Base-by-base conservation (phyloP, 2,113 vertebrate species). In the Clarias gariepinus region DNA sequence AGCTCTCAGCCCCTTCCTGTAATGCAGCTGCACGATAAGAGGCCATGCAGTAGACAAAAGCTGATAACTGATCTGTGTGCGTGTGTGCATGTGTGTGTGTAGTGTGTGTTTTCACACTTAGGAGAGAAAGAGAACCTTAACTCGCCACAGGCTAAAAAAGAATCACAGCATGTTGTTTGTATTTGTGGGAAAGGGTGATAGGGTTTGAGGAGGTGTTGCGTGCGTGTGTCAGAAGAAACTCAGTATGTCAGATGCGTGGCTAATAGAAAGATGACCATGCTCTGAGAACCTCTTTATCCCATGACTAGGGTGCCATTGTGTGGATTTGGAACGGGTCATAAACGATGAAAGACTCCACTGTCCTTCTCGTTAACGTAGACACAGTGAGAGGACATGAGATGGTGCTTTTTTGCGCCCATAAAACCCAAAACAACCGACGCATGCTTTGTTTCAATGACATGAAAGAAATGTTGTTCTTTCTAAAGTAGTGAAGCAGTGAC, bases 301-400 rank as follows among this genome's bases (percentile, higher is more conserved):
- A 89, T 95, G 90, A 97, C 96, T 97, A 96, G 95, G 95, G 92
- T 96, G 94, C 95, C 96, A 97, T 96, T 97, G 96, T 98, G 96
- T 96, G 95, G 95, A 94, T 92, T 63, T 73, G 71, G 73, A 96
- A 96, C 97, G 96, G 95, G 94, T 96, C 96, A 96, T 97, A 97
- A 96, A 95, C 89, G 91, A 95, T 98, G 96, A 99, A 98, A 97
- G 96, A 95, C 94, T 94, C 93, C 96, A 97, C 97, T 99, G 97
- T 98, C 94, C 96, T 94, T 94, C 93, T 81, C 58, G 71, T 82
- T 87, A 88, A 88, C 74, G 69, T 58, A 83, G 57, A 68, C 83
- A 36, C 81, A 76, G 36, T 28, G 30, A 58, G 36, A 41, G 79
- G 71, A 87, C 76, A 86, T 83, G 89, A 84, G 68, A 86, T 47